Evolutionary conservation across 2,888 invertebrate genomes (phyloP).

Genomic region (Pilophorus perplexus): DNA sequence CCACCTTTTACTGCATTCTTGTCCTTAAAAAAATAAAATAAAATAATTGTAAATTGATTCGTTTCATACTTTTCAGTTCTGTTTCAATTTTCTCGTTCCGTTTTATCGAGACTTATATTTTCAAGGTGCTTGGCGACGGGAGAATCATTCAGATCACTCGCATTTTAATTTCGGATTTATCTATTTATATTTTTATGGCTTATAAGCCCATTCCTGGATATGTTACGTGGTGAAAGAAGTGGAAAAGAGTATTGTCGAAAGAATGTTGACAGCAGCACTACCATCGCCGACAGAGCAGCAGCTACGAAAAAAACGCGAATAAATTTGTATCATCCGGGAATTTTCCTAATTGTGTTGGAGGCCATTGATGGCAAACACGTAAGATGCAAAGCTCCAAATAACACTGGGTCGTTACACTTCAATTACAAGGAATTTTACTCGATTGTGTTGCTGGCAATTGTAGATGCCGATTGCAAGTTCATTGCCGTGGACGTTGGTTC

Average conservation of each 20-base stretch:
- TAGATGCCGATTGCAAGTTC: constrained; percentile 26
- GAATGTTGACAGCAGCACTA: not conserved
- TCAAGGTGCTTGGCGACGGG: constrained; percentile 22
- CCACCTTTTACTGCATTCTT: too few relatives aligned
- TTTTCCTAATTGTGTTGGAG: constrained; percentile 10
- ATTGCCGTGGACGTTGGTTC: constrained; percentile 10
- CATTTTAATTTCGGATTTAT: constrained; percentile 14
- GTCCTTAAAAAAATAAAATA: too few relatives aligned
- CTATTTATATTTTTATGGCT: too few relatives aligned
- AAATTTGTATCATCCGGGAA: not conserved
- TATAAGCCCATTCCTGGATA: not conserved
- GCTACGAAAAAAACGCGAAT: not conserved
- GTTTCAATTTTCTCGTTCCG: too few relatives aligned
- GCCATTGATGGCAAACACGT: constrained; percentile 35
- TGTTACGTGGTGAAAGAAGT: not conserved
- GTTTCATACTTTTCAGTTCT: too few relatives aligned
- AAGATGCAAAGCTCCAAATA: not conserved
- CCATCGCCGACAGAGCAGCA: not conserved
- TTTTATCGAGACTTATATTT: too few relatives aligned
- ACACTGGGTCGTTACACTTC: not conserved
- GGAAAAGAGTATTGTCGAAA: not conserved
- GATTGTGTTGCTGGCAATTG: constrained; percentile 8
- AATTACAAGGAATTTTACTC: constrained; percentile 30
- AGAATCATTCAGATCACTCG: constrained; percentile 30
- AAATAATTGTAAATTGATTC: too few relatives aligned